A percentile compares a stretch with the other conserved stretches of the same genome.
Conservation (phyloP, 2,888 invertebrate genomes). For the Polyommatus icarus region DNA sequence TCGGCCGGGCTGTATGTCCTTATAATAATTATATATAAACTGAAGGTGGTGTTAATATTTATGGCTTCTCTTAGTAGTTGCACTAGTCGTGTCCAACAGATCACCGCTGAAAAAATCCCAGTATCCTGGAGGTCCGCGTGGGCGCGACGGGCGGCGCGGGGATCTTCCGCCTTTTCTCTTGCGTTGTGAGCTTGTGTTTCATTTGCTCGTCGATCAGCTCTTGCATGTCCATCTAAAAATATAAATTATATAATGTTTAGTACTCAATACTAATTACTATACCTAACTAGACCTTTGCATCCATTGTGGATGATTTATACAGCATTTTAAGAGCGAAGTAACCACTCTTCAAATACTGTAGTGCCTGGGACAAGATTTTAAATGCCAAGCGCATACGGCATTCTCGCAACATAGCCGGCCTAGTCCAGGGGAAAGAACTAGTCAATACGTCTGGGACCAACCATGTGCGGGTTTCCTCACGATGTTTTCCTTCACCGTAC, state of each 20-base stretch:
- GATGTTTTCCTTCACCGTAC: too few species aligned
- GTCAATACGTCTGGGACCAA: too few species aligned
- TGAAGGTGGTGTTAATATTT: constrained; percentile 56
- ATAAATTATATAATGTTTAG: neutral
- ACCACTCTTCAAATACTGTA: too few species aligned
- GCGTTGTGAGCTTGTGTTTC: constrained; percentile 88
- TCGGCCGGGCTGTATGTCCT: constrained; percentile 54
- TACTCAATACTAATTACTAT: too few species aligned
- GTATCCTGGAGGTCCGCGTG: constrained; percentile 63
- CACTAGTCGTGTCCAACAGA: constrained; percentile 62
- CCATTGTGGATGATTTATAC: too few species aligned
- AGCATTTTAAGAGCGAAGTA: too few species aligned
- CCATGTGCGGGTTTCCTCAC: too few species aligned
- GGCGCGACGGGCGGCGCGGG: constrained; percentile 68
- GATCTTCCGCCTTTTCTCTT: constrained; percentile 78
- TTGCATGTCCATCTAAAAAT: constrained; percentile 94
- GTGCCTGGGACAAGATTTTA: too few species aligned
- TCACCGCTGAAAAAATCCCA: constrained; percentile 79
- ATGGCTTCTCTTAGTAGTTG: constrained; percentile 52
- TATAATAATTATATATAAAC: constrained; percentile 56
- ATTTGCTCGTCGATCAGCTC: constrained; percentile 94
- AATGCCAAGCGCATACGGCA: too few species aligned
- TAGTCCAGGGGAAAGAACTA: too few species aligned
- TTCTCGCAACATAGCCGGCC: too few species aligned
- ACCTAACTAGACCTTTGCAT: too few species aligned